Evolutionary conservation across 2,888 invertebrate genomes (phyloP).

Genomic region (Sarcophaga subvicina): DNA sequence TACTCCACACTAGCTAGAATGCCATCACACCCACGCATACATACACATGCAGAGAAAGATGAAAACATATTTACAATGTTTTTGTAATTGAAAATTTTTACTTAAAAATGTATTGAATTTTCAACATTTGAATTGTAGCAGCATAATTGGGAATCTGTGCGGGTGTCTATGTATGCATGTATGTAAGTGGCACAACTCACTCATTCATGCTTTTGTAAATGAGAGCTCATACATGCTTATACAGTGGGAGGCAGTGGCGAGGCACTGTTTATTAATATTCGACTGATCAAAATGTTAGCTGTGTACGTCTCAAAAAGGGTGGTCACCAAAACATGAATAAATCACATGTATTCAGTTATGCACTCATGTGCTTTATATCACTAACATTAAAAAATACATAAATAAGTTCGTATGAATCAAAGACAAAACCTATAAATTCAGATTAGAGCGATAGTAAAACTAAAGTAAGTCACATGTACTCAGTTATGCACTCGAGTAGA

Average conservation of each 20-base stretch:
- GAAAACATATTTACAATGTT: constrained; percentile 40
- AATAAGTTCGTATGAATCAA: too few relatives aligned
- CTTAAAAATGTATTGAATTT: constrained; percentile 62
- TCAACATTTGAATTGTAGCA: not conserved
- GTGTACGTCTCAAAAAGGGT: too few relatives aligned
- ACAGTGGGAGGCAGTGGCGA: not conserved
- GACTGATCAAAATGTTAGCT: too few relatives aligned
- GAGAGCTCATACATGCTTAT: not conserved
- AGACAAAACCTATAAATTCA: too few relatives aligned
- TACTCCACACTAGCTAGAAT: not conserved
- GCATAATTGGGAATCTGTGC: not conserved
- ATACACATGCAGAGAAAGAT: not conserved
- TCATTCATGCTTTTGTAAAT: not conserved
- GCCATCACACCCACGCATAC: not conserved
- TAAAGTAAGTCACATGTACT: too few relatives aligned
- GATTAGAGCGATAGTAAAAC: too few relatives aligned
- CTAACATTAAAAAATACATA: too few relatives aligned
- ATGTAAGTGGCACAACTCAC: not conserved
- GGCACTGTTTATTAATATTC: too few relatives aligned
- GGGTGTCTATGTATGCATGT: not conserved
- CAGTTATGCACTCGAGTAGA: too few relatives aligned
- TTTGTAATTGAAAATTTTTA: constrained; percentile 60
- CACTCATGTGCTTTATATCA: too few relatives aligned
- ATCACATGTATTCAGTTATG: too few relatives aligned
- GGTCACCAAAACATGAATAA: too few relatives aligned